Percentiles rank a stretch among this genome's conserved stretches.
Conservation (phyloP, 2,888 invertebrate species). For the Zaprionus bogoriensis region DNA sequence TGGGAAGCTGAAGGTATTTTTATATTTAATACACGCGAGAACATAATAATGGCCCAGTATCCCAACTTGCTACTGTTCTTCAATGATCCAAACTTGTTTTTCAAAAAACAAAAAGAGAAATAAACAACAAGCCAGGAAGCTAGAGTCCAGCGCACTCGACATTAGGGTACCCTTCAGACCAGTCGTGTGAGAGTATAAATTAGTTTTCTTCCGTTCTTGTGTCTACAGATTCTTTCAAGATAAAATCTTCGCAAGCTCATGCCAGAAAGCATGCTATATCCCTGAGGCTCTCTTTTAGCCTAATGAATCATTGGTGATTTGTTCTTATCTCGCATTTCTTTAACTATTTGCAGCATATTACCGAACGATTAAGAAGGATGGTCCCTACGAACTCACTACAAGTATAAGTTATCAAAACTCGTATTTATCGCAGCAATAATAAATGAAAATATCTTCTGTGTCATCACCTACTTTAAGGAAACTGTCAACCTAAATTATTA, state of each 20-base stretch:
- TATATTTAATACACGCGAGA: not conserved
- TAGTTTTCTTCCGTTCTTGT: not conserved
- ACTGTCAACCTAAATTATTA: slow-evolving; percentile 21
- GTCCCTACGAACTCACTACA: slow-evolving; percentile 25
- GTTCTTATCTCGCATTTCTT: not conserved
- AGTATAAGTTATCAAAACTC: slow-evolving; percentile 42
- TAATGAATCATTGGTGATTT: too few species aligned
- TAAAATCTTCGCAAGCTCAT: not conserved
- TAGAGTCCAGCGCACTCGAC: not conserved
- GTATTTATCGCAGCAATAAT: slow-evolving; percentile 48
- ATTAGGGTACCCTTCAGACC: not conserved
- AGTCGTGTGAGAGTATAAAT: too few species aligned
- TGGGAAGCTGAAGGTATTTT: slow-evolving; percentile 42
- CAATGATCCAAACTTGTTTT: not conserved
- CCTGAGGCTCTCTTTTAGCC: not conserved
- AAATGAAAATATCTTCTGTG: slow-evolving; percentile 25
- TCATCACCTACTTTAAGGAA: slow-evolving; percentile 45
- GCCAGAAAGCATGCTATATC: not conserved
- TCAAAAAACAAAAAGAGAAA: too few species aligned
- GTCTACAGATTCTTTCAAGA: not conserved
- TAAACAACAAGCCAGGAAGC: not conserved
- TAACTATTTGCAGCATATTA: slow-evolving; percentile 44
- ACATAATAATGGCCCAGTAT: not conserved
- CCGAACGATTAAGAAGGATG: slow-evolving; percentile 44
- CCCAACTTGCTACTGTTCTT: not conserved